Base-by-base conservation (phyloP, 2,797 vertebrate genomes). In the Alca torda region DNA sequence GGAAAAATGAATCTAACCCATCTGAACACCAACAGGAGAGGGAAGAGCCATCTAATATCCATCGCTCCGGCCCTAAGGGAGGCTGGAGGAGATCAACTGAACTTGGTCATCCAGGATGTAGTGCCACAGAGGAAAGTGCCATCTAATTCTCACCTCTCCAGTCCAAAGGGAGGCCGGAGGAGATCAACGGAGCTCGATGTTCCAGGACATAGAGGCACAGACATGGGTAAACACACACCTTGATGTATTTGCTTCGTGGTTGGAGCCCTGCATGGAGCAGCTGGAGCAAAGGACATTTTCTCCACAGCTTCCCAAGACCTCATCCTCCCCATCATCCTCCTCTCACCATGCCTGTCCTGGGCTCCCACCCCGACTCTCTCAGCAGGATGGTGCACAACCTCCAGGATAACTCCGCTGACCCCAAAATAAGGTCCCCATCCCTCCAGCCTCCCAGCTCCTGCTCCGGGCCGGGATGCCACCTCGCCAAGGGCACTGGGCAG, bases 361-460 rank as follows among this genome's bases (percentile, higher is more conserved):
- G 30, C 24, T 79, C n/a, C 11, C 43, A 50, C 31, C 45, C 31
- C 0, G 0, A 6, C 23, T 28, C 43, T 33, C 53, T 31, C 41
- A 31, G 19, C 26, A 10, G 6, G 0, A 7, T 3, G 43, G 17
- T 19, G 25, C 37, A 30, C 69, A 67, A 26, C 13, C 39, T 39
- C 31, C 45, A 10, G 53, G n/a, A 31, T 35, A 72, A 60, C 54
- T 23, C 33, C 11, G 4, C 28, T 59, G 33, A 30, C 19, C 17
- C 50, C 35, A 20, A 15, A 59, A 28, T 23, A 56, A 24, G 10
- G 41, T 39, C 41, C 63, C 21, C 59, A 18, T 48, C 45, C 39
- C 73, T 69, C 26, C 84, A 79, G 28, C 24, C 72, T 69, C 9
- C 0, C 50, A 63, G 60, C 10, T 78, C 31, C 53, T 1, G 0